Percentiles rank a stretch among this genome's conserved stretches.
Evolutionary conservation across 1,140 invertebrate genomes (phyloP).

Genomic region (Chrysopa pallens): DNA sequence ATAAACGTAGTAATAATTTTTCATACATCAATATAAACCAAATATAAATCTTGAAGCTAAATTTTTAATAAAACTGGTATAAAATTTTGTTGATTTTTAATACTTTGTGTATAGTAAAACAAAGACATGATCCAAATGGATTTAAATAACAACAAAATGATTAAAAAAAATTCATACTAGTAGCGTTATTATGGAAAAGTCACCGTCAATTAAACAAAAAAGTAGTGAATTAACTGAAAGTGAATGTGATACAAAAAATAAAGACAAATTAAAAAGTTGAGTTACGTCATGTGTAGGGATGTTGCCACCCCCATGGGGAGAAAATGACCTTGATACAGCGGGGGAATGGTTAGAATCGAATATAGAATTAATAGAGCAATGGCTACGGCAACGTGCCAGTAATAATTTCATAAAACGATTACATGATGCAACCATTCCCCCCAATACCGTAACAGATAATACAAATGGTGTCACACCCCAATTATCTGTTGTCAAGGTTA

Average conservation of each 20-base stretch:
- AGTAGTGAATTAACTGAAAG: slow-evolving; percentile 6
- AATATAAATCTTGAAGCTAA: too few relatives aligned
- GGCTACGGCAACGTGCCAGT: slow-evolving; percentile 52
- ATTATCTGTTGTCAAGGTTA: too few relatives aligned
- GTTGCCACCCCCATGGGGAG: slow-evolving; percentile 11
- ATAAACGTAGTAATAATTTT: too few relatives aligned
- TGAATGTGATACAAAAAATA: too few relatives aligned
- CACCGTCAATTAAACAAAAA: background rate
- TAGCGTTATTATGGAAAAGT: too few relatives aligned
- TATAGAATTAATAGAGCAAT: slow-evolving; percentile 39
- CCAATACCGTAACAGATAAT: background rate
- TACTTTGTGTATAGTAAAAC: too few relatives aligned
- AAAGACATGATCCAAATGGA: too few relatives aligned
- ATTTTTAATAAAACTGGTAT: too few relatives aligned
- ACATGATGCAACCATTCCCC: slow-evolving; percentile 17
- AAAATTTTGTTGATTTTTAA: too few relatives aligned
- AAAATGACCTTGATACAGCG: slow-evolving; percentile 12
- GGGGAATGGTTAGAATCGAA: slow-evolving; percentile 33
- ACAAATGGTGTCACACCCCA: background rate
- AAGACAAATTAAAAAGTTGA: slow-evolving; percentile 1
- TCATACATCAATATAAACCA: too few relatives aligned
- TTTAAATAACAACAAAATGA: too few relatives aligned
- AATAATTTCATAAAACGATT: slow-evolving; percentile 35
- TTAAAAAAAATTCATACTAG: too few relatives aligned
- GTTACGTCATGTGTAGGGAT: slow-evolving; percentile 14